Evolutionary conservation across 2,113 vertebrate genomes (phyloP).

Genomic region (Pachycephala philippinensis): DNA sequence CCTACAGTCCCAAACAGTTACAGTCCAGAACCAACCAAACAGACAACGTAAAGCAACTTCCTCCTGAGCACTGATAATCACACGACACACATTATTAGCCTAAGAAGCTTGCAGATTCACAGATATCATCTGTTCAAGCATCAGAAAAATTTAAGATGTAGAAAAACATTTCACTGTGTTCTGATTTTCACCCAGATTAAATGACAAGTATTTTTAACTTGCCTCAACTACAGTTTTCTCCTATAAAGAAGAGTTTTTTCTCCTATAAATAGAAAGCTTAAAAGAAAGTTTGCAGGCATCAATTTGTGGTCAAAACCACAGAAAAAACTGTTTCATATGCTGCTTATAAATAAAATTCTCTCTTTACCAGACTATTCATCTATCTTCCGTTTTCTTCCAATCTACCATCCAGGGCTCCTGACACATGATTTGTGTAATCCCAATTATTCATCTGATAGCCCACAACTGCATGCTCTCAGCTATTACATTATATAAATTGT

Average conservation of each 20-base stretch:
- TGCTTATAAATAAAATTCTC: background rate
- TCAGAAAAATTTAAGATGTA: background rate
- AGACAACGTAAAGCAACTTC: background rate
- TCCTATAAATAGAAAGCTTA: background rate
- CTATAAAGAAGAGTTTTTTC: background rate
- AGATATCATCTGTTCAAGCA: background rate
- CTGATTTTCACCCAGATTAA: background rate
- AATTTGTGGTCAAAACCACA: background rate
- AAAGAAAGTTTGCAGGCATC: background rate
- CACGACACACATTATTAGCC: background rate
- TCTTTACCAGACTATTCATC: background rate
- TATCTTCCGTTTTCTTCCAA: background rate
- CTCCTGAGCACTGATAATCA: background rate
- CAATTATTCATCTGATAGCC: background rate
- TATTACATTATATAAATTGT: conserved; percentile 12
- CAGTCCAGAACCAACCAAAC: background rate
- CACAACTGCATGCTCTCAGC: background rate
- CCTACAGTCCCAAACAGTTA: background rate
- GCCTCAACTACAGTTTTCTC: background rate
- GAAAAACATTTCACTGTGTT: background rate
- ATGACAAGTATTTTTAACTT: background rate
- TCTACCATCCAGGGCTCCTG: background rate
- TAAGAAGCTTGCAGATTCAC: background rate
- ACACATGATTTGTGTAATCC: background rate
- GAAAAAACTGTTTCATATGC: background rate